Percentiles rank a stretch among this genome's conserved stretches.
phyloP scores from a whole-genome alignment of 2,888 invertebrate genomes.

The Philereme vetulata region DNA sequence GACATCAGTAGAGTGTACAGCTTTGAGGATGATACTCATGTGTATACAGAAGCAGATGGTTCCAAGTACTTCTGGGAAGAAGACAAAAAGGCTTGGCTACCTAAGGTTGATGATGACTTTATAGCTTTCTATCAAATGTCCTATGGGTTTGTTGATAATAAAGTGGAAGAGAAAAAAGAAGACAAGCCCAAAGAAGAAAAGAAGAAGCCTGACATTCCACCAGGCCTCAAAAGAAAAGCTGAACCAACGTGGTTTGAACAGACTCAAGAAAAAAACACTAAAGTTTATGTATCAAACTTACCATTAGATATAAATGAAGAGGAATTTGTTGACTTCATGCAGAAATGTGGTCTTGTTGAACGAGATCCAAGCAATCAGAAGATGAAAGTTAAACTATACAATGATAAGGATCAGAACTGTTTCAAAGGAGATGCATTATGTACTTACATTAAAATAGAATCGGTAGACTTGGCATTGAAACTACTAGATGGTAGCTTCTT shows the following conservation, averaged over 20 bases:
- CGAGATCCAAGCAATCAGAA: constrained; percentile 91
- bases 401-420: constrained; percentile 89
- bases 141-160: constrained; percentile 92
- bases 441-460: constrained; percentile 98
- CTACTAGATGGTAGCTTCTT: constrained; percentile 94
- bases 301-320: constrained; percentile 95
- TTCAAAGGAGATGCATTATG: constrained; percentile 98
- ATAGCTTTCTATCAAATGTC: constrained; percentile 97
- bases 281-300: constrained; percentile 97
- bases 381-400: constrained; percentile 96
- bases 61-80: constrained; percentile 96
- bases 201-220: constrained; percentile 65
- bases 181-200: constrained; percentile 59
- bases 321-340: constrained; percentile 95
- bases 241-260: constrained; percentile 96
- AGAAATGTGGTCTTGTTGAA: constrained; percentile 97
- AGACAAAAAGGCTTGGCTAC: constrained; percentile 97
- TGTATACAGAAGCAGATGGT: constrained; percentile 94
- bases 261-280: constrained; percentile 92
- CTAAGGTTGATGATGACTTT: constrained; percentile 98
- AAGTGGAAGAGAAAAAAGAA: constrained; percentile 55
- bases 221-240: constrained; percentile 80
- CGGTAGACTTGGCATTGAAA: constrained; percentile 95
- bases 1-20: constrained; percentile 82
- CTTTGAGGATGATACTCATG: constrained; percentile 90